Conservation (phyloP, 2,113 vertebrate genomes). For the Lepus americanus region DNA sequence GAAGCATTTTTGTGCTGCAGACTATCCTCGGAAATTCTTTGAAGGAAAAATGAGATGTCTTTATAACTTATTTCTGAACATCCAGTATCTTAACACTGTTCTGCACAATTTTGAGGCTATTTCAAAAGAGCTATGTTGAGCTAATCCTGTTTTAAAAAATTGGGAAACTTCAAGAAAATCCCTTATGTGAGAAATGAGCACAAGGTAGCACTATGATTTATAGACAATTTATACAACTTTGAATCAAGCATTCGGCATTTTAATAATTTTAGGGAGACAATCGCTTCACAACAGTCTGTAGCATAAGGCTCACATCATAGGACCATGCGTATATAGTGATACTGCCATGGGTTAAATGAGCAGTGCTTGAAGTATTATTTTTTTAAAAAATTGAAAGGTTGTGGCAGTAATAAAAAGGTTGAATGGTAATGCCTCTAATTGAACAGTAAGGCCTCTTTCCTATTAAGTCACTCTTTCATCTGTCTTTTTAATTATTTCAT, state of each 20-base stretch:
- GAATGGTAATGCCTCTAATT: conserved; percentile 92
- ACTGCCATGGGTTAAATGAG: conserved; percentile 89
- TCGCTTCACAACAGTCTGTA: conserved; percentile 69
- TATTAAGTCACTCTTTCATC: conserved; percentile 97
- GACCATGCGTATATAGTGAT: conserved; percentile 77
- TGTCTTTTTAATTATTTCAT: conserved; percentile 99
- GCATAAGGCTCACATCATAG: conserved; percentile 65
- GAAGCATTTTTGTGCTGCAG: conserved; percentile 76
- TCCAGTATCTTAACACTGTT: conserved; percentile 73
- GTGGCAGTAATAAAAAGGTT: conserved; percentile 93
- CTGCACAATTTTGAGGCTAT: conserved; percentile 72
- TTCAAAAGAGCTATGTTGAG: conserved; percentile 61
- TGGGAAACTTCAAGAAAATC: conserved; percentile 58
- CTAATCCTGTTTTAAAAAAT: conserved; percentile 60
- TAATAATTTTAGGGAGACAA: conserved; percentile 79
- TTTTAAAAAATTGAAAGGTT: conserved; percentile 89
- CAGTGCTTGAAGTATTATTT: conserved; percentile 90
- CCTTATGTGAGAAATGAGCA: conserved; percentile 43
- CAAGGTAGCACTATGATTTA: conserved; percentile 67
- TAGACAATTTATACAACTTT: conserved; percentile 72
- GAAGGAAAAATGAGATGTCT: conserved; percentile 58
- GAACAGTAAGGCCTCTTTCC: conserved; percentile 90
- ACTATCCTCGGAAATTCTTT: conserved; percentile 76
- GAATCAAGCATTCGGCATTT: conserved; percentile 75
- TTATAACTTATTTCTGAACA: conserved; percentile 82